phyloP scores from a whole-genome alignment of 2,888 invertebrate genomes.

The Stenchaetothrips biformis region DNA sequence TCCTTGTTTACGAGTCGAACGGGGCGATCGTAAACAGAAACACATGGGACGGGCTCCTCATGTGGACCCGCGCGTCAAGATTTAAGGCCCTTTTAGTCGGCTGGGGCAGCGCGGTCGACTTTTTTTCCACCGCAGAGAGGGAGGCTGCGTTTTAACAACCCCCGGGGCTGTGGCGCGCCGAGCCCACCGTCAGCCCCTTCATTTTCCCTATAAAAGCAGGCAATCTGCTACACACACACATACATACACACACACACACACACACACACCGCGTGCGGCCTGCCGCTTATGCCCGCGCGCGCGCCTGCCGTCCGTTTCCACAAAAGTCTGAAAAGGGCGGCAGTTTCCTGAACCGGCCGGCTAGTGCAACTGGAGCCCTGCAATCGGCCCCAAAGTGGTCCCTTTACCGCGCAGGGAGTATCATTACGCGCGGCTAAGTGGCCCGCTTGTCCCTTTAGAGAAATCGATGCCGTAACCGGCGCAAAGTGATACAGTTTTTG shows the following conservation, averaged over 20 bases:
- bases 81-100: slow-evolving; percentile 21
- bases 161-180: not conserved
- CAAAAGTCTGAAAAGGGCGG: not conserved
- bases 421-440: slow-evolving; percentile 6
- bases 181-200: not conserved
- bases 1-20: slow-evolving; percentile 8
- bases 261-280: not conserved
- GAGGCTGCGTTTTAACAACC: slow-evolving; percentile 21
- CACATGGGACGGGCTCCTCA: not conserved
- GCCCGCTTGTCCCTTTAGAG: slow-evolving; percentile 16
- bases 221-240: slow-evolving; percentile 16
- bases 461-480: slow-evolving; percentile 18
- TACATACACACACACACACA: slow-evolving; percentile 9
- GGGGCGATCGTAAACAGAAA: slow-evolving; percentile 18
- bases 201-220: slow-evolving; percentile 15
- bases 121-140: not conserved
- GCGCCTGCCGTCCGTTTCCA: not conserved
- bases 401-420: not conserved
- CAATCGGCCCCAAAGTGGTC: not conserved
- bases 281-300: not conserved
- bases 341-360: not conserved
- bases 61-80: not conserved
- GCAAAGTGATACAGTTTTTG: slow-evolving; percentile 25
- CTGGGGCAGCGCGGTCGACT: not conserved
- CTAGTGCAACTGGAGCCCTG: not conserved